Evolutionary conservation across 2,888 invertebrate species (phyloP).

Genomic region (Chymomyza amoena): DNA sequence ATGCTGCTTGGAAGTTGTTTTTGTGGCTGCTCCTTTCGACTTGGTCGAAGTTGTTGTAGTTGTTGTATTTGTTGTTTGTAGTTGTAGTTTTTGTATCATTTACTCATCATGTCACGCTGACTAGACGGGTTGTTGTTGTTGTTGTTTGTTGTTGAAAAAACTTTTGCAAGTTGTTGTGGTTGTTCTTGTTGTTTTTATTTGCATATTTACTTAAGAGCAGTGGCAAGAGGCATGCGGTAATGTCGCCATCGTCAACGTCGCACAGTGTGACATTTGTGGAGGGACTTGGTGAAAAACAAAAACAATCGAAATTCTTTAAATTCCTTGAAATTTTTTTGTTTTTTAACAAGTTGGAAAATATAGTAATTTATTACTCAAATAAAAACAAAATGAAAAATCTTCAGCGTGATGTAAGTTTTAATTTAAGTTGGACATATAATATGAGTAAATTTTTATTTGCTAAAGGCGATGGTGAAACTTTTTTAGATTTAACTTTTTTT

Average conservation of each 20-base stretch:
- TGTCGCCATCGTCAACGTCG: neutral
- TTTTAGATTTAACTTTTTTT: no score
- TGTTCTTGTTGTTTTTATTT: conserved; percentile 55
- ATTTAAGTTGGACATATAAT: no score
- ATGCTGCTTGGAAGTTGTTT: neutral
- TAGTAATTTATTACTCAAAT: no score
- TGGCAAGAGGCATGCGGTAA: conserved; percentile 4
- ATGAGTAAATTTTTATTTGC: no score
- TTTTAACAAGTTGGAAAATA: no score
- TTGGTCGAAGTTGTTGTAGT: conserved; percentile 15
- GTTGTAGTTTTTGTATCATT: conserved; percentile 55
- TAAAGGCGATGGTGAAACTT: no score
- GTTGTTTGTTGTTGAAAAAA: conserved; percentile 13
- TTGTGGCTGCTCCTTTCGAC: neutral
- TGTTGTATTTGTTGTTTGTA: conserved; percentile 11
- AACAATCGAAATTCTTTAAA: conserved; percentile 8
- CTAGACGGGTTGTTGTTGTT: conserved; percentile 35
- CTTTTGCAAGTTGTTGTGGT: conserved; percentile 28
- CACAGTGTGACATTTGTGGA: neutral
- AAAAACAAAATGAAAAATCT: no score
- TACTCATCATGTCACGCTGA: conserved; percentile 60
- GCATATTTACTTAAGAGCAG: conserved; percentile 60
- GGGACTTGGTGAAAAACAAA: conserved; percentile 2
- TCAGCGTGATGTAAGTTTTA: no score
- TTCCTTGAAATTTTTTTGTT: neutral